These are phyloP conservation scores for Allacma fusca DNA, from an alignment of 2,888 invertebrate genomes.

Conservation along the genomic window DNA sequence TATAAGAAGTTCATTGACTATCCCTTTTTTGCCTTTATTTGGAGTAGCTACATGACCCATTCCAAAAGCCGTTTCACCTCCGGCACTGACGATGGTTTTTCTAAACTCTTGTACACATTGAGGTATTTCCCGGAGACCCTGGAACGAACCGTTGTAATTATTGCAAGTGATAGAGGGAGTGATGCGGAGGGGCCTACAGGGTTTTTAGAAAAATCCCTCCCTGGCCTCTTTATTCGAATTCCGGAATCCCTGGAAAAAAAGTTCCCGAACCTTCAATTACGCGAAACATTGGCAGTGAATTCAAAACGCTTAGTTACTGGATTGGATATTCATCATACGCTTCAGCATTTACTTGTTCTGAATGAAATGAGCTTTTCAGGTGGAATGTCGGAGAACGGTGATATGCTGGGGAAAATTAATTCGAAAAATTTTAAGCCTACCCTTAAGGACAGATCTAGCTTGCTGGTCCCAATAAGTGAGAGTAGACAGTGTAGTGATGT, in stretches of 20 bases:
- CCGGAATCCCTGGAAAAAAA: neutral
- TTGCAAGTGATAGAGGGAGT: neutral
- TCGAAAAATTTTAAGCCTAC: neutral
- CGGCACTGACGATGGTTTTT: neutral
- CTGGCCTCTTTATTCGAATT: neutral
- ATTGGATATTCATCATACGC: neutral
- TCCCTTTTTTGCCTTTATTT: neutral
- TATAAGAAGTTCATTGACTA: neutral
- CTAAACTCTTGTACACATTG: neutral
- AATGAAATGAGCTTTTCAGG: neutral
- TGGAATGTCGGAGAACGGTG: too few species aligned
- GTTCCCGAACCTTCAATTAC: neutral
- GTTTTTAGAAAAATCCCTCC: neutral
- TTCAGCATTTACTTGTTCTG: neutral
- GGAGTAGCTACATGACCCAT: neutral
- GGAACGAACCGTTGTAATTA: neutral
- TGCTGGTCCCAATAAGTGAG: neutral
- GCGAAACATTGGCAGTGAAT: neutral
- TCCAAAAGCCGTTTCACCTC: neutral
- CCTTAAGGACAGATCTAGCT: neutral
- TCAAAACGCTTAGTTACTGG: neutral
- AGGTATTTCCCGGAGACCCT: neutral
- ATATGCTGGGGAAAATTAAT: too few species aligned
- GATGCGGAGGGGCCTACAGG: neutral
- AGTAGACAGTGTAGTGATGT: neutral